These are phyloP conservation scores for Xenotilapia leptura DNA, from an alignment of 2,113 vertebrate species.

Conservation along the genomic window DNA sequence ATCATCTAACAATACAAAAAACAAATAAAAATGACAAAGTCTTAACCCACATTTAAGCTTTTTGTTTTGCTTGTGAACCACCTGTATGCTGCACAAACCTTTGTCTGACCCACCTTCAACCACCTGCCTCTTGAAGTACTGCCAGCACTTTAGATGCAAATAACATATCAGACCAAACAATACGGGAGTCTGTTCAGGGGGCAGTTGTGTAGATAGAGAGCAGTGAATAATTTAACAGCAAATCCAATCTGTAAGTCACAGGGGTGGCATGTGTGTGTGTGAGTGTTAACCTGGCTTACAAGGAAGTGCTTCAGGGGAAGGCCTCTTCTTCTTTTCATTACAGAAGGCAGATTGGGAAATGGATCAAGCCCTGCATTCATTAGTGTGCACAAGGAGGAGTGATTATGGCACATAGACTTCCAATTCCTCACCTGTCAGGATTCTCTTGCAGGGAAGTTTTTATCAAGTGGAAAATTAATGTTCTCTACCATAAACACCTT, in stretches of 20 bases:
- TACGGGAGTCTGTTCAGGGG: conserved; percentile 22
- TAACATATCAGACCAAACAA: conserved; percentile 7
- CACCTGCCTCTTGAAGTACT: neutral
- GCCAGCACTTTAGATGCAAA: conserved; percentile 30
- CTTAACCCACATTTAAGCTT: neutral
- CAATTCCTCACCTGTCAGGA: conserved; percentile 36
- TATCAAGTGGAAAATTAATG: conserved; percentile 6
- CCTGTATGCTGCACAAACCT: neutral
- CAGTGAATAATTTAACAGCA: conserved; percentile 57
- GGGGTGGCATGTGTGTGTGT: neutral
- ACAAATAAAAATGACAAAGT: neutral
- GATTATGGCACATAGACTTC: conserved; percentile 19
- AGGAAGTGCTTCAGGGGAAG: conserved; percentile 18
- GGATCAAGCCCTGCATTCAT: conserved; percentile 36
- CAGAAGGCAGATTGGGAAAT: conserved; percentile 25
- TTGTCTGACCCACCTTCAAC: neutral
- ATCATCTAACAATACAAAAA: neutral
- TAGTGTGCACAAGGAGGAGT: conserved; percentile 12
- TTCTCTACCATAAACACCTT: conserved; percentile 31
- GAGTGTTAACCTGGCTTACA: conserved; percentile 17
- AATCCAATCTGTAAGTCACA: conserved; percentile 37
- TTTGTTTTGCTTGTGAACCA: neutral
- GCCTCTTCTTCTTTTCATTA: conserved; percentile 27
- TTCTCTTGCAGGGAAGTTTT: conserved; percentile 27
- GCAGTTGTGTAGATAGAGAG: conserved; percentile 32